A percentile compares a stretch with the other conserved stretches of the same genome.
These are phyloP conservation scores for Zeugodacus cucurbitae DNA, from an alignment of 1,140 invertebrate species.

Conservation along the genomic window DNA sequence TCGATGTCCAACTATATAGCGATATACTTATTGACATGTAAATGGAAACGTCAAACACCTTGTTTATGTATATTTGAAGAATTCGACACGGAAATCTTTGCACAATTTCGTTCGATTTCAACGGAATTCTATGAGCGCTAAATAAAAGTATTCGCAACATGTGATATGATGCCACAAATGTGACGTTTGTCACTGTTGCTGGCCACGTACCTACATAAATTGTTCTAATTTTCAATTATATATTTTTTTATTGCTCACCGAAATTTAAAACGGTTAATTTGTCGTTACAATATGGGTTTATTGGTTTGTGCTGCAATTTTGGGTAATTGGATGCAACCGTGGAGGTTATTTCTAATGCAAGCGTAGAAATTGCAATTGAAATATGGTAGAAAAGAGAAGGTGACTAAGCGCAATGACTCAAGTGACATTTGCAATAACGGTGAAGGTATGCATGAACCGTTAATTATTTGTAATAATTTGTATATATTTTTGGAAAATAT, in stretches of 20 bases:
- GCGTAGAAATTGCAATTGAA: background rate
- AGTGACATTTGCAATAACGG: background rate
- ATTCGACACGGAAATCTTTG: constrained; percentile 21
- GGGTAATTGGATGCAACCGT: background rate
- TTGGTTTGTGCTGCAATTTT: constrained; percentile 1
- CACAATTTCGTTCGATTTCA: constrained; percentile 11
- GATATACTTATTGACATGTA: background rate
- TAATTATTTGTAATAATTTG: background rate
- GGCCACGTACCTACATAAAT: background rate
- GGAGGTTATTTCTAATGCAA: constrained; percentile 11
- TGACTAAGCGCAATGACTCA: background rate
- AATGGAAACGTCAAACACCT: background rate
- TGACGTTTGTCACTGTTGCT: background rate
- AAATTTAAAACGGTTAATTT: background rate
- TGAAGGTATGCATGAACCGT: background rate
- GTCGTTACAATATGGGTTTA: background rate
- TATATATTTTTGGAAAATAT: background rate
- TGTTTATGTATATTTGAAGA: background rate
- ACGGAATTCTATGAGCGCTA: constrained; percentile 11
- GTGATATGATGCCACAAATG: background rate
- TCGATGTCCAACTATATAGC: background rate
- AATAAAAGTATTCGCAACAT: background rate
- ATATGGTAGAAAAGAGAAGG: background rate
- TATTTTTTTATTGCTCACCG: background rate
- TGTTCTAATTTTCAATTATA: constrained; percentile 14